phyloP scores from a whole-genome alignment of 2,888 invertebrate genomes.

The Drosophila melanosoma region DNA sequence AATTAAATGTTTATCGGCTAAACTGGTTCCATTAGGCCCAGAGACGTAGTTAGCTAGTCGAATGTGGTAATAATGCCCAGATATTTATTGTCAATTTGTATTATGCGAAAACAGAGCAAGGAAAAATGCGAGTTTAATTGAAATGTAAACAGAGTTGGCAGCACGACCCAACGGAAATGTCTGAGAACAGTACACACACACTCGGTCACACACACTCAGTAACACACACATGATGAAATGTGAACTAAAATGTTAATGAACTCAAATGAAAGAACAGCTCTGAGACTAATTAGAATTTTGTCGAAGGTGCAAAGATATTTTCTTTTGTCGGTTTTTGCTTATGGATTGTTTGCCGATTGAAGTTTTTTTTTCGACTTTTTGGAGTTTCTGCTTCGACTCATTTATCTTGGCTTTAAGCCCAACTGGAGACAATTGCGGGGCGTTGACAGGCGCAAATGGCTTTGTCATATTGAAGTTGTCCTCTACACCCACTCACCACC shows the following conservation, averaged over 20 bases:
- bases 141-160: conserved; percentile 54
- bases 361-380: conserved; percentile 22
- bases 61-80: conserved; percentile 31
- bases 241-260: conserved; percentile 54
- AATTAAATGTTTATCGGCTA: conserved; percentile 68
- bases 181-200: conserved; percentile 33
- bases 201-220: background rate
- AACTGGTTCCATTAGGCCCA: conserved; percentile 78
- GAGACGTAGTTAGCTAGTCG: conserved; percentile 22
- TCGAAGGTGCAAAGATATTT: conserved; percentile 60
- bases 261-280: conserved; percentile 22
- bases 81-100: conserved; percentile 68
- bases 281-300: conserved; percentile 58
- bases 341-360: conserved; percentile 34
- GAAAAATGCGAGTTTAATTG: conserved; percentile 55
- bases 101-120: conserved; percentile 45
- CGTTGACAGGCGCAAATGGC: conserved; percentile 78
- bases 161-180: conserved; percentile 37
- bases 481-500: conserved; percentile 14
- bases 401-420: conserved; percentile 56
- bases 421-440: conserved; percentile 66
- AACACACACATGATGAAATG: conserved; percentile 16
- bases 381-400: conserved; percentile 49
- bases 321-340: conserved; percentile 44
- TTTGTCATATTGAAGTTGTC: conserved; percentile 61